Evolutionary conservation across 2,113 vertebrate genomes (phyloP), one percentile per base, ranked within the genome.

Genomic region (Numida meleagris): DNA sequence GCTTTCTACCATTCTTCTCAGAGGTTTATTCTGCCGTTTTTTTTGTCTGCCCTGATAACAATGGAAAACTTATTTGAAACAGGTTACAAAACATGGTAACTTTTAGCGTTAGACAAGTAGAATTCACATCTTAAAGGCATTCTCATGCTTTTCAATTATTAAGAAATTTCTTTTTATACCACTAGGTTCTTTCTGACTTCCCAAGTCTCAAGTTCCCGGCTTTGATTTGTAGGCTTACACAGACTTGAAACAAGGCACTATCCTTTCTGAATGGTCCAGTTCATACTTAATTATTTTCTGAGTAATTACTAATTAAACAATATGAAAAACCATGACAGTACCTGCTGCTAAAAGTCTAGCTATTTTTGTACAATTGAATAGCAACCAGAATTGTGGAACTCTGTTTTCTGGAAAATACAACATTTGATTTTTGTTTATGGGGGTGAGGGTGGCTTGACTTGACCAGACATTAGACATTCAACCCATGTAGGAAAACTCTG

Each of bases 401-500:
- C 80, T 82, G 57, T 89, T 94, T 94, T 93, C 65, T 91, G 76
- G 85, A 89, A 82, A 93, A 88, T 78, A 62, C 45, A 53, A 95
- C 91, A 91, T 78, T 61, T 63, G 62, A 91, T 95, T 95, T 96
- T 83, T 93, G 89, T 88, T 96, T 95, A 91, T 91, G 87, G 93
- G 92, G 34, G 72, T 91, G 74, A 91, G 88, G 55, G 90, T 91
- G 88, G 89, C 94, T 96, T 95, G 88, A 88, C 76, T 95, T 94
- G 92, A 96, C 91, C 89, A 95, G 88, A 88, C 91, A 90, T 90
- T 93, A 94, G 91, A 94, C 91, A 75, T 95, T 90, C 90, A 95
- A 93, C 94, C 94, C 94, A 89, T 95, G 89, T 40, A 40, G 36
- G 36, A 95, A 94, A 91, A 80, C 91, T 85, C 82, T 93, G 72